Evolutionary conservation across 2,113 vertebrate genomes (phyloP).

Genomic region (Rhizomys pruinosus): DNA sequence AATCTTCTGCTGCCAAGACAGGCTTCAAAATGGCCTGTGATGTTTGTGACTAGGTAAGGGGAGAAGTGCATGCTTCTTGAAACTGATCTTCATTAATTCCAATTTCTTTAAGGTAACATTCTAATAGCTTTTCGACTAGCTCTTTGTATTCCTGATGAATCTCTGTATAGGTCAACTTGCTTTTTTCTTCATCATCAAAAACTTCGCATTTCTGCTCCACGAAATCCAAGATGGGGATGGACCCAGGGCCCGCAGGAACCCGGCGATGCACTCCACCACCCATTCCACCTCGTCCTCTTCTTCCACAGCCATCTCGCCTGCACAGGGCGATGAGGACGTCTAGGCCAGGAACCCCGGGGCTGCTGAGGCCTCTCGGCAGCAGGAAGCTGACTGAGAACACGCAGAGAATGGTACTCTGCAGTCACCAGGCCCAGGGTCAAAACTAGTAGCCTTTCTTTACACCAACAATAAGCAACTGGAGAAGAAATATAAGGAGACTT

Average conservation of each 20-base stretch:
- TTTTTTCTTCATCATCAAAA: constrained; percentile 99
- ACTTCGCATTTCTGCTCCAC: constrained; percentile 97
- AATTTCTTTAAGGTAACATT: constrained; percentile 95
- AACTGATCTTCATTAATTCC: constrained; percentile 98
- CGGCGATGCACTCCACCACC: constrained; percentile 96
- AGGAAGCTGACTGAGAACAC: rapidly evolving
- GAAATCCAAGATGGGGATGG: constrained; percentile 93
- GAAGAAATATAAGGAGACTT: no score
- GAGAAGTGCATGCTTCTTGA: constrained; percentile 94
- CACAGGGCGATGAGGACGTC: neutral
- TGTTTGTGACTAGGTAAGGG: constrained; percentile 92
- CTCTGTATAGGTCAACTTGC: constrained; percentile 97
- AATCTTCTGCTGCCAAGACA: constrained; percentile 96
- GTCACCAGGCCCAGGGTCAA: neutral
- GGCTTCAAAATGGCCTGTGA: constrained; percentile 93
- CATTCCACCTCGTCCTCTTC: constrained; percentile 93
- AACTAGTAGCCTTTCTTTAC: no score
- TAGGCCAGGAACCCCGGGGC: neutral
- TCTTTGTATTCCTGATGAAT: constrained; percentile 98
- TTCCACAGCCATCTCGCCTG: constrained; percentile 80
- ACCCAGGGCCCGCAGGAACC: constrained; percentile 94
- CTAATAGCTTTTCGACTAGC: constrained; percentile 95
- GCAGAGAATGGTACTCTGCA: neutral
- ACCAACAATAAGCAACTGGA: no score
- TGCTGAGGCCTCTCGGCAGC: neutral